phyloP scores from a whole-genome alignment of 1,140 invertebrate genomes.

The Agraylea sexmaculata region DNA sequence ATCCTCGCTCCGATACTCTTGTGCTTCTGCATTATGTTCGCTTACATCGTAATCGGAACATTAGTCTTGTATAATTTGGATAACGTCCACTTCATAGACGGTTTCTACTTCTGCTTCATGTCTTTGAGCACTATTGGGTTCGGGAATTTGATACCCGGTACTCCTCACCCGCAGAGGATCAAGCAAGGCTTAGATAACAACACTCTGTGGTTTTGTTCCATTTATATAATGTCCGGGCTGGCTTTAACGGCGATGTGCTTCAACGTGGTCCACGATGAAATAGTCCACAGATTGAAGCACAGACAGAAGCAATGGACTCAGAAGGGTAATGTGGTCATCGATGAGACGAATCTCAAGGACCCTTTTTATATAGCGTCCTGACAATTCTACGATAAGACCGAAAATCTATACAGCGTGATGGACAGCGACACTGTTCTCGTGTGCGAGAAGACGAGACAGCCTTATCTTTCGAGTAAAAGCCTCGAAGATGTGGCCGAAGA shows the following conservation, averaged over 20 bases:
- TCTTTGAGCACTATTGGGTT: conserved; percentile 87
- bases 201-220: conserved; percentile 80
- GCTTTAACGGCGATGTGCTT: conserved; percentile 95
- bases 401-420: conserved; percentile 43
- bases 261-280: conserved; percentile 92
- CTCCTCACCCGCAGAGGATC: conserved; percentile 20
- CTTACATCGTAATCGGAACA: conserved; percentile 78
- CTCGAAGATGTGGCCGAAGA: conserved; percentile 20
- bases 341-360: conserved; percentile 37
- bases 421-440: conserved; percentile 32
- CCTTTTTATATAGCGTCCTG: conserved; percentile 41
- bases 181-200: conserved; percentile 23
- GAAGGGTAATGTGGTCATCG: conserved; percentile 37
- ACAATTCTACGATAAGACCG: conserved; percentile 40
- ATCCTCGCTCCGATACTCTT: conserved; percentile 69
- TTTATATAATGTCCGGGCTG: conserved; percentile 91
- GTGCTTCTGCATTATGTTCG: conserved; percentile 67
- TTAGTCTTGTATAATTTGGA: conserved; percentile 77
- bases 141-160: conserved; percentile 76
- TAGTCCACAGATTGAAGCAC: conserved; percentile 64
- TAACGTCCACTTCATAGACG: conserved; percentile 75
- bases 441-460: conserved; percentile 10
- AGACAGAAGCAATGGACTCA: conserved; percentile 40
- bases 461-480: conserved; percentile 2
- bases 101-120: conserved; percentile 91